Percentiles rank a stretch among this genome's conserved stretches.
These are phyloP conservation scores for Hypolimnas misippus DNA, from an alignment of 2,888 invertebrate species.

Conservation along the genomic window DNA sequence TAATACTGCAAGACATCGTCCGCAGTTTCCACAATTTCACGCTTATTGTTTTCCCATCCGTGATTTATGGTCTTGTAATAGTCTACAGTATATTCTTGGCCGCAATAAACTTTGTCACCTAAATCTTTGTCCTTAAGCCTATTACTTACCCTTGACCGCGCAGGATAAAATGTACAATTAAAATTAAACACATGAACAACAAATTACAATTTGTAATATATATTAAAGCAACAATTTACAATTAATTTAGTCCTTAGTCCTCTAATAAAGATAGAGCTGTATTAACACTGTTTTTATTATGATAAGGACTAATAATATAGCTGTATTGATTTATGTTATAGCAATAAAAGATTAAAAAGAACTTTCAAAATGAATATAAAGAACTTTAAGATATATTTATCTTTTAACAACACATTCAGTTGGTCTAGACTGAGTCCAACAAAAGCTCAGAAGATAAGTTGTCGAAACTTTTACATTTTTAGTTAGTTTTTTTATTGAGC, in stretches of 20 bases:
- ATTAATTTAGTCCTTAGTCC: neutral
- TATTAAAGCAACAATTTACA: neutral
- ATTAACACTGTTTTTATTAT: too few species aligned
- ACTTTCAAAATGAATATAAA: too few species aligned
- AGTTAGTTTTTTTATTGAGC: too few species aligned
- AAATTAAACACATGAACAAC: slow-evolving; percentile 22
- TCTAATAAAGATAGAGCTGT: too few species aligned
- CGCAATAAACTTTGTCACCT: slow-evolving; percentile 83
- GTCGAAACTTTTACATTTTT: too few species aligned
- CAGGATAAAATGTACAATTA: slow-evolving; percentile 28
- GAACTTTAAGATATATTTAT: too few species aligned
- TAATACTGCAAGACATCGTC: slow-evolving; percentile 76
- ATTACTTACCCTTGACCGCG: slow-evolving; percentile 53
- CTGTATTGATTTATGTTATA: too few species aligned
- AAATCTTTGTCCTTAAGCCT: slow-evolving; percentile 81
- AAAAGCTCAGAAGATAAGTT: too few species aligned
- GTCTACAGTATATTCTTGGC: slow-evolving; percentile 78
- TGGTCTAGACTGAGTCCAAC: too few species aligned
- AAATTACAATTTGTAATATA: neutral
- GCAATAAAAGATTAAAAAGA: too few species aligned
- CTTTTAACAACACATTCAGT: too few species aligned
- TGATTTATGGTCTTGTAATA: slow-evolving; percentile 81
- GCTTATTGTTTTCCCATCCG: slow-evolving; percentile 85
- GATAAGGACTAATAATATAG: too few species aligned
- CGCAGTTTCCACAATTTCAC: slow-evolving; percentile 84